phyloP scores from a whole-genome alignment of 2,888 invertebrate genomes.

The Bellardia bayeri region DNA sequence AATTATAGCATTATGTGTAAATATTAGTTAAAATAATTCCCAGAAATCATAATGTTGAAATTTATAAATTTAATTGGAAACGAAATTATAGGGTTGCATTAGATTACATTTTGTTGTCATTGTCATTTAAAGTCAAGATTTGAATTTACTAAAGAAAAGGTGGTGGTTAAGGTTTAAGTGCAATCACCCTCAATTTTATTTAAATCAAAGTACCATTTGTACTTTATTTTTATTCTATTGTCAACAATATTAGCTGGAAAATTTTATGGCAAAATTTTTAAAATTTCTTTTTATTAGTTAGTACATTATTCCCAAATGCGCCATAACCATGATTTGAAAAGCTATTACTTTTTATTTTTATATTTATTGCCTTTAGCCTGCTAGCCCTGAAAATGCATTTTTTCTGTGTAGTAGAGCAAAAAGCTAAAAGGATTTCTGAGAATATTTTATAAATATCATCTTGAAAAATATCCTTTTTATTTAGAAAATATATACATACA shows the following conservation, averaged over 20 bases:
- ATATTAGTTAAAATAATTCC: not conserved
- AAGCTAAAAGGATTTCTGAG: not conserved
- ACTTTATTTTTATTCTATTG: constrained; percentile 3
- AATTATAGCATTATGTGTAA: not conserved
- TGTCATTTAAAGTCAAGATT: not conserved
- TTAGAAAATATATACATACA: not conserved
- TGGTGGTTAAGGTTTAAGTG: not conserved
- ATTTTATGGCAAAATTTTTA: constrained; percentile 4
- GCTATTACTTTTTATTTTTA: not conserved
- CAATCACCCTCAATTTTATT: not conserved
- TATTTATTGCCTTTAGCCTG: not conserved
- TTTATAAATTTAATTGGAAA: not conserved
- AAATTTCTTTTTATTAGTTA: not conserved
- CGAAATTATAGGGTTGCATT: not conserved
- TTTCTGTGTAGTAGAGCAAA: not conserved
- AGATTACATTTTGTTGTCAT: not conserved
- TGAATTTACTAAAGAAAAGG: not conserved
- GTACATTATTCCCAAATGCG: constrained; percentile 16
- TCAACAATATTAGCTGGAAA: constrained; percentile 34
- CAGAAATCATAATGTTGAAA: not conserved
- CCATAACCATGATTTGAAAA: not conserved
- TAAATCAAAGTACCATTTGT: not conserved
- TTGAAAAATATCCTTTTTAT: not conserved
- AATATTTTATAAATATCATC: not conserved
- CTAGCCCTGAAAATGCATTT: not conserved